Conservation (phyloP, 2,888 invertebrate genomes). For the Tetragnatha montana region DNA sequence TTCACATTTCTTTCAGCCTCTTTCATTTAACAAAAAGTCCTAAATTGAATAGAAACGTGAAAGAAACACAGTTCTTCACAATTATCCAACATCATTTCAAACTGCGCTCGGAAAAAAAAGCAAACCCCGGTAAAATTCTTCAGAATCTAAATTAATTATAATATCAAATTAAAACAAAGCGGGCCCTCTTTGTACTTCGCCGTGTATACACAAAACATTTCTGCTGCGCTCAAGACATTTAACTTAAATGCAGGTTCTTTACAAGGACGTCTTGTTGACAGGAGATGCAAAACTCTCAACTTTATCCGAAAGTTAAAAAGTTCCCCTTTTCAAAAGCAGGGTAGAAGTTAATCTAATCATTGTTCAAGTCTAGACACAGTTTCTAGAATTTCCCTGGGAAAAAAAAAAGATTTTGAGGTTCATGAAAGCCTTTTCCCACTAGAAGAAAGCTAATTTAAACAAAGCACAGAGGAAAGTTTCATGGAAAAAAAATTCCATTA, state of each 20-base stretch:
- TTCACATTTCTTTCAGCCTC: background rate
- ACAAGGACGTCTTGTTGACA: background rate
- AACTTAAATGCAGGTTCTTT: background rate
- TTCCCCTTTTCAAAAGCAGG: background rate
- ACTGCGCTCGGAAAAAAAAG: background rate
- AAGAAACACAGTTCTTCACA: background rate
- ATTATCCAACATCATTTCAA: background rate
- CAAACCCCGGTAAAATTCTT: background rate
- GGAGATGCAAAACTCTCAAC: background rate
- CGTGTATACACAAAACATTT: background rate
- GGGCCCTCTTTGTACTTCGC: background rate
- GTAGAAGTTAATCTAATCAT: conserved; percentile 20
- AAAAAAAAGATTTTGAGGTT: conserved; percentile 1
- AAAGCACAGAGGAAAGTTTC: conserved; percentile 1
- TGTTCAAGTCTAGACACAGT: background rate
- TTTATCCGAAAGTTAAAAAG: background rate
- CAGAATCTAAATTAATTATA: conserved; percentile 1
- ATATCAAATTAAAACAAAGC: conserved; percentile 3
- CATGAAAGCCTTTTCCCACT: background rate
- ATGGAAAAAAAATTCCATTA: conserved; percentile 7
- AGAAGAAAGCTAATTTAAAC: conserved; percentile 20
- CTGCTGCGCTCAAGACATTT: background rate
- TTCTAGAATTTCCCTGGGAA: background rate
- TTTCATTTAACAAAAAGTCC: background rate
- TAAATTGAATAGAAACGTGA: background rate